Evolutionary conservation across 2,888 invertebrate genomes (phyloP).

Genomic region (Chrysolina americana): DNA sequence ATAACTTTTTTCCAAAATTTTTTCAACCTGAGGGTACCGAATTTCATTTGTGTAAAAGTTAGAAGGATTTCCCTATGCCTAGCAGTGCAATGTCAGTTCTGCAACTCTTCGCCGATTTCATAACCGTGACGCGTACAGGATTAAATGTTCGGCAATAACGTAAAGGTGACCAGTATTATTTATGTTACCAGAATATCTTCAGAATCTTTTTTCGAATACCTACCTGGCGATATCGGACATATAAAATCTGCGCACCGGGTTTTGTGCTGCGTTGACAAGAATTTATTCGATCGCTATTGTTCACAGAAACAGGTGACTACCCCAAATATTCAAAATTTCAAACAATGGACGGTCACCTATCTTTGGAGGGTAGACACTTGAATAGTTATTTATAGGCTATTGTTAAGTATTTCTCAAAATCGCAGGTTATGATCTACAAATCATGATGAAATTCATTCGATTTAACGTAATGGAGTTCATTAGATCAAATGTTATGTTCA

Average conservation of each 20-base stretch:
- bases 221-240: slow-evolving; percentile 43
- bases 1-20: too few species aligned
- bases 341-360: slow-evolving; percentile 47
- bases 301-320: slow-evolving; percentile 46
- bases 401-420: slow-evolving; percentile 44
- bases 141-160: not conserved
- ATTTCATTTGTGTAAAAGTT: too few species aligned
- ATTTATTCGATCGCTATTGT: slow-evolving; percentile 47
- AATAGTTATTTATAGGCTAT: slow-evolving; percentile 46
- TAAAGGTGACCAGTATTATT: slow-evolving; percentile 28
- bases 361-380: slow-evolving; percentile 43
- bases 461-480: slow-evolving; percentile 17
- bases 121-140: not conserved
- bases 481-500: too few species aligned
- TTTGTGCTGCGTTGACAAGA: slow-evolving; percentile 42
- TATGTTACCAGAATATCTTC: slow-evolving; percentile 30
- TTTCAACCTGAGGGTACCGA: too few species aligned
- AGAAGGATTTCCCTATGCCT: too few species aligned
- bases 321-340: slow-evolving; percentile 47
- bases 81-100: not conserved
- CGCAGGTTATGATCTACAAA: slow-evolving; percentile 35
- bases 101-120: not conserved
- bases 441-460: slow-evolving; percentile 8
- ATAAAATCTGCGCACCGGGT: slow-evolving; percentile 44
- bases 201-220: slow-evolving; percentile 28